A percentile compares a stretch with the other conserved stretches of the same genome.
These are phyloP conservation scores for Enteromius thamalakanensis DNA, from an alignment of 2,797 vertebrate genomes.

Conservation along the genomic window DNA sequence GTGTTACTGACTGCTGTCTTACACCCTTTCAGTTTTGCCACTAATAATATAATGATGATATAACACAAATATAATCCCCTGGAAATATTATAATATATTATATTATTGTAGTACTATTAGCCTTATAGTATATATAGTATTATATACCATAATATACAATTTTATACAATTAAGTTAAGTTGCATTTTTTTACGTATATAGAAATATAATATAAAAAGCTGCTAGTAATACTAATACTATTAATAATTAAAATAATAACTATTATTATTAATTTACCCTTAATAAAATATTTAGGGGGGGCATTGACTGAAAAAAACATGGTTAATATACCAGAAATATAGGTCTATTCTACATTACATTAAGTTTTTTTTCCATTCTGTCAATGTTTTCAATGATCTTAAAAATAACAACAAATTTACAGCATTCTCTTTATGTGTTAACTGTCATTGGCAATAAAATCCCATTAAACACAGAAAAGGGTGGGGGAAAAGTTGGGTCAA, in stretches of 20 bases:
- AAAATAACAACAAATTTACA: neutral
- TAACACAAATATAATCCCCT: conserved; percentile 6
- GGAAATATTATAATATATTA: neutral
- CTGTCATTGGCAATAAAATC: neutral
- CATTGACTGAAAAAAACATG: neutral
- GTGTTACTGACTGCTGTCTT: neutral
- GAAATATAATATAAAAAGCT: neutral
- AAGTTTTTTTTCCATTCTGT: neutral
- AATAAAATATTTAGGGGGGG: neutral
- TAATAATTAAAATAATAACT: neutral
- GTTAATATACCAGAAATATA: neutral
- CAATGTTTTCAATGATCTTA: neutral
- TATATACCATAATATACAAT: no score
- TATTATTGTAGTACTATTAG: neutral
- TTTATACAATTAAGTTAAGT: neutral
- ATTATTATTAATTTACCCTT: neutral
- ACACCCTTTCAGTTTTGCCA: neutral
- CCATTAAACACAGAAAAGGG: neutral
- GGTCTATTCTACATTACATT: neutral
- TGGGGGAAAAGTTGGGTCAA: neutral
- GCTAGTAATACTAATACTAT: neutral
- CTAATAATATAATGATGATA: neutral
- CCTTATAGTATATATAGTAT: no score
- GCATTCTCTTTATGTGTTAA: neutral
- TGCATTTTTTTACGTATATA: neutral